A percentile compares a stretch with the other conserved stretches of the same genome.
phyloP scores from a whole-genome alignment of 2,888 invertebrate genomes.

The Orthosia gracilis region DNA sequence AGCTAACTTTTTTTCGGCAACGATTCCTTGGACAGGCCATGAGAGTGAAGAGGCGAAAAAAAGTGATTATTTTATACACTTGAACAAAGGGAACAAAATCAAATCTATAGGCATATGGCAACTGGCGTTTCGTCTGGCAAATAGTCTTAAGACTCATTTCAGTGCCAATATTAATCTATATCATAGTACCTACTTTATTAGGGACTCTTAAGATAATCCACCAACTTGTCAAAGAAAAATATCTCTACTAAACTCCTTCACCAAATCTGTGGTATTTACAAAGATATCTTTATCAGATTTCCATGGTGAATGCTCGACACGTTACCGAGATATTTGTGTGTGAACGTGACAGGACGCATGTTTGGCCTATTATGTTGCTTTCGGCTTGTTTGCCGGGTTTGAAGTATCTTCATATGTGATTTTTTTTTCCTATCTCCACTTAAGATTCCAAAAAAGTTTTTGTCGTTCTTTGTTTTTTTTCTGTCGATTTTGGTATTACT shows the following conservation, averaged over 20 bases:
- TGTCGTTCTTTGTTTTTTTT: too few species aligned
- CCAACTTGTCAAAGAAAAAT: conserved; percentile 15
- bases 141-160: too few species aligned
- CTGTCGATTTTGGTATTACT: too few species aligned
- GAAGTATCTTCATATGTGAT: not conserved
- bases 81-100: too few species aligned
- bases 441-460: not conserved
- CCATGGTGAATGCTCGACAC: conserved; percentile 6
- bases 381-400: conserved; percentile 19
- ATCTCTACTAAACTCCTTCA: not conserved
- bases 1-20: too few species aligned
- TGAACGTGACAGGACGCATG: conserved; percentile 52
- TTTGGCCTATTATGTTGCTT: conserved; percentile 27
- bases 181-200: too few species aligned
- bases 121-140: too few species aligned
- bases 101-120: too few species aligned
- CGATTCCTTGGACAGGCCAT: too few species aligned
- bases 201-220: not conserved
- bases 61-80: too few species aligned
- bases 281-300: conserved; percentile 48
- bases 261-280: conserved; percentile 27
- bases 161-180: too few species aligned
- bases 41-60: too few species aligned
- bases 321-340: conserved; percentile 40
- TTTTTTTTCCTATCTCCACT: not conserved